Evolutionary conservation across 1,140 invertebrate species (phyloP).

Genomic region (Chelonus insularis): DNA sequence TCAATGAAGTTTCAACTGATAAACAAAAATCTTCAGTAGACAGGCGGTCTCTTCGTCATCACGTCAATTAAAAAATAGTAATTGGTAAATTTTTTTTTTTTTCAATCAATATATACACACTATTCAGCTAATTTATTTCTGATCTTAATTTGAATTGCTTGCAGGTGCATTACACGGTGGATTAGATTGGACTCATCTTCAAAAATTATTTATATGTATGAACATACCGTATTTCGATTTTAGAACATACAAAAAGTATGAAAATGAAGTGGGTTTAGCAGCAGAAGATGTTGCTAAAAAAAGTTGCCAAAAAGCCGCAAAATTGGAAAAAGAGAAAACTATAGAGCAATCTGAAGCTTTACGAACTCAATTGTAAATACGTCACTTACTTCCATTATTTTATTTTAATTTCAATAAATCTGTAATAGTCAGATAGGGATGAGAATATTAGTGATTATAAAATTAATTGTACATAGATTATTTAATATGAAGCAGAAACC

Average conservation of each 20-base stretch:
- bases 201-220: slow-evolving; percentile 27
- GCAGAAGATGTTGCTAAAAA: slow-evolving; percentile 15
- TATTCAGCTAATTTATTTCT: too few species aligned
- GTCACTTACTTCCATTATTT: slow-evolving; percentile 5
- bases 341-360: slow-evolving; percentile 12
- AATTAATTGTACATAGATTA: neutral
- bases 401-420: neutral
- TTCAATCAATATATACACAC: too few species aligned
- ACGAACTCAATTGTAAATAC: slow-evolving; percentile 17
- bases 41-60: slow-evolving; percentile 10
- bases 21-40: neutral
- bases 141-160: too few species aligned
- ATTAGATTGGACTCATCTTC: slow-evolving; percentile 29
- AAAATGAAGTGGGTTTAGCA: slow-evolving; percentile 23
- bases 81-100: too few species aligned
- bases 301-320: slow-evolving; percentile 18
- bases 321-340: slow-evolving; percentile 20
- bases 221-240: slow-evolving; percentile 25
- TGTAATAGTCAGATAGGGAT: slow-evolving; percentile 5
- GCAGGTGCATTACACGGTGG: slow-evolving; percentile 24
- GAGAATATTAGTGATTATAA: neutral
- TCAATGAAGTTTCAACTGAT: slow-evolving; percentile 17
- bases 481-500: too few species aligned
- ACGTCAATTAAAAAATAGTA: slow-evolving; percentile 14
- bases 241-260: slow-evolving; percentile 27